Base-by-base conservation (phyloP, 92 coral and sea anemone genomes). In the Zoanthus gigantus region DNA sequence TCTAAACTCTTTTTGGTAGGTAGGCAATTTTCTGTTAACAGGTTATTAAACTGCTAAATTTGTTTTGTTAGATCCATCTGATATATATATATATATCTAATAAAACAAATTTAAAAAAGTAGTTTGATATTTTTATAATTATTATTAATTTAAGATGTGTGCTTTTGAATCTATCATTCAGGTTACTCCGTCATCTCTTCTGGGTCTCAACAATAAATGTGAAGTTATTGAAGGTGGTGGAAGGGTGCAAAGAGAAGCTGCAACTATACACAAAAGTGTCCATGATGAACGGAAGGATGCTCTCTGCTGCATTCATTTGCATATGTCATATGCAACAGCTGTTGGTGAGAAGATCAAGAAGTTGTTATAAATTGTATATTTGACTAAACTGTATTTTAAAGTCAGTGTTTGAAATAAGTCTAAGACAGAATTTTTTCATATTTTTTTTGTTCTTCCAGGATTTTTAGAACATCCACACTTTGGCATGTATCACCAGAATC, bases 151-250 rank as follows among this genome's bases (percentile, higher is more conserved):
- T 57, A 57, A 57, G 14, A 7, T 11, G 12, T 15, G 12, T 12
- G 12, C 66, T 14, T 7, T 3, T 17, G 1, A 17, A 17, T 31
- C 4, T 3, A 2, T 77, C 34, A 34, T 31, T 61, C 60, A 93
- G 95, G 89, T 89, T 34, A 93, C 95, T 14, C 92, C 95, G 23
- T 93, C 95, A 28, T 88, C 94, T 75, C 87, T 93, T 63, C 63
- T 93, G 18, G 94, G 92, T 17, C 72, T 93, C 2, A 52, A 85
- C 90, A 71, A 63, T 30, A 73, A 17, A 7, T 67, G 92, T 85
- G 86, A 93, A 31, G 80, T 93, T 57, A 94, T 93, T 5, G 95
- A 93, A 76, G 95, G 95, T 13, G 37, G 73, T 3, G 95, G 94
- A n/a, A 50, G 47, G 42, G 80, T 86, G 1, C 87, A 90, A 68